A percentile compares a stretch with the other conserved stretches of the same genome.
Evolutionary conservation across 2,113 vertebrate species (phyloP).

Genomic region (Forbesichthys papilliferus): DNA sequence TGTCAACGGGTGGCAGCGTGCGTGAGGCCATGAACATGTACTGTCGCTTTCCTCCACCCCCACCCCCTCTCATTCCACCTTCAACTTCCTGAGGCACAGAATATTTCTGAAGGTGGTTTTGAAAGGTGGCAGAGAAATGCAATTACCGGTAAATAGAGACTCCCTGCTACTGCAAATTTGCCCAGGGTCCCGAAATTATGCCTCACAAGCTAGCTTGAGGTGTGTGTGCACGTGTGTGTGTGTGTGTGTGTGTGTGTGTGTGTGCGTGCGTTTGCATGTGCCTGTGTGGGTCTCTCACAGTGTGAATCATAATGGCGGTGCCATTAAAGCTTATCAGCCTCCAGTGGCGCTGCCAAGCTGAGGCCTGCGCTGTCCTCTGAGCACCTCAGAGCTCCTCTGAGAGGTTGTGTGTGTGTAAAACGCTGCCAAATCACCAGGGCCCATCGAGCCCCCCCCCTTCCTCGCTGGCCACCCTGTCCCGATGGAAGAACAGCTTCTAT

Average conservation of each 20-base stretch:
- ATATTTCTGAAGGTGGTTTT: constrained; percentile 60
- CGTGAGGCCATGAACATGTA: constrained; percentile 57
- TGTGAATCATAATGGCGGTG: constrained; percentile 66
- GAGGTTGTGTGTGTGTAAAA: constrained; percentile 51
- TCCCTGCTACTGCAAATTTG: constrained; percentile 73
- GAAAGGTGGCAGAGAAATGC: constrained; percentile 71
- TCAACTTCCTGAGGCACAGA: constrained; percentile 65
- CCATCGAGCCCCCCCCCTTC: constrained; percentile 45
- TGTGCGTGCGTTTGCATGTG: constrained; percentile 12
- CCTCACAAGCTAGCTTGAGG: constrained; percentile 53
- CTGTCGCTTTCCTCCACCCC: constrained; percentile 53
- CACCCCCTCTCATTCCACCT: constrained; percentile 57
- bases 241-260: constrained; percentile 5
- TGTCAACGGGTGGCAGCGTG: constrained; percentile 52
- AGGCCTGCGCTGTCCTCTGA: constrained; percentile 38
- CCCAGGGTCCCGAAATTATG: constrained; percentile 66
- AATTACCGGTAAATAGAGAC: constrained; percentile 78
- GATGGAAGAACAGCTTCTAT: constrained; percentile 48
- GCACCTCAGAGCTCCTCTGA: constrained; percentile 53
- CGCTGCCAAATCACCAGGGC: constrained; percentile 40
- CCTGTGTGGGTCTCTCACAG: constrained; percentile 27
- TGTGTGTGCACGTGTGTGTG: constrained; percentile 25
- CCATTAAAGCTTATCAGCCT: constrained; percentile 71
- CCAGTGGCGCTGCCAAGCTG: constrained; percentile 67
- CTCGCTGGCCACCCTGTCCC: constrained; percentile 27